phyloP scores from a whole-genome alignment of 2,888 invertebrate species.

The Tetragonula carbonaria region DNA sequence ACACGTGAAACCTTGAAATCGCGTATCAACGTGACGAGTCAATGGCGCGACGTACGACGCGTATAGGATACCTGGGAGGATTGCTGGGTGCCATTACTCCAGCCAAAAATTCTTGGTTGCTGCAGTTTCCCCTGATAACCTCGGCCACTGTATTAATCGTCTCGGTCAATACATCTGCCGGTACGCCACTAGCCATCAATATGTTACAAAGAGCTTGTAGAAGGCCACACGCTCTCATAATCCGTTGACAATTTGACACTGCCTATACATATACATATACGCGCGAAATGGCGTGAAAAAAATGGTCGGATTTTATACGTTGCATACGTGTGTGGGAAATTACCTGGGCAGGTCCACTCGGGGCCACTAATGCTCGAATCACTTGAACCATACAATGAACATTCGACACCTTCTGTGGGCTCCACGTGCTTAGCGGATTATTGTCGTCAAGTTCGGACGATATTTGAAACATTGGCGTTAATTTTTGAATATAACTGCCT shows the following conservation, averaged over 20 bases:
- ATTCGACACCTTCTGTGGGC: conserved; percentile 97
- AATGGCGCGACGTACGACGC: background rate
- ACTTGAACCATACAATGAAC: conserved; percentile 96
- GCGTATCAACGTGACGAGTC: background rate
- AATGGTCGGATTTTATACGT: background rate
- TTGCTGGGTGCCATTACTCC: conserved; percentile 96
- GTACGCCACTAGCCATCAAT: conserved; percentile 97
- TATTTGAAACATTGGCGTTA: conserved; percentile 94
- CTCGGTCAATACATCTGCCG: conserved; percentile 97
- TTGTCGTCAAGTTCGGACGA: conserved; percentile 89
- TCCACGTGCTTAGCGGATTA: conserved; percentile 89
- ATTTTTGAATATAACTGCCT: conserved; percentile 95
- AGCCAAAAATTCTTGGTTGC: conserved; percentile 96
- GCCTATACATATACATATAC: conserved; percentile 63
- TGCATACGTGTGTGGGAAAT: conserved; percentile 82
- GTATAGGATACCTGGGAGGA: conserved; percentile 90
- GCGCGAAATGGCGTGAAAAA: background rate
- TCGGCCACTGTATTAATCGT: conserved; percentile 98
- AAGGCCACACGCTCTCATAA: conserved; percentile 93
- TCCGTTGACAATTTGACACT: conserved; percentile 91
- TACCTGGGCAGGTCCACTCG: conserved; percentile 95
- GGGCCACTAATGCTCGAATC: conserved; percentile 95
- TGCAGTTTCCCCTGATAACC: conserved; percentile 94
- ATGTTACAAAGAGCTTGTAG: conserved; percentile 94
- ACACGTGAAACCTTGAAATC: background rate